Percentiles rank a stretch among this genome's conserved stretches.
Conservation (phyloP, 2,797 vertebrate species). For the Rhinogobio ventralis region DNA sequence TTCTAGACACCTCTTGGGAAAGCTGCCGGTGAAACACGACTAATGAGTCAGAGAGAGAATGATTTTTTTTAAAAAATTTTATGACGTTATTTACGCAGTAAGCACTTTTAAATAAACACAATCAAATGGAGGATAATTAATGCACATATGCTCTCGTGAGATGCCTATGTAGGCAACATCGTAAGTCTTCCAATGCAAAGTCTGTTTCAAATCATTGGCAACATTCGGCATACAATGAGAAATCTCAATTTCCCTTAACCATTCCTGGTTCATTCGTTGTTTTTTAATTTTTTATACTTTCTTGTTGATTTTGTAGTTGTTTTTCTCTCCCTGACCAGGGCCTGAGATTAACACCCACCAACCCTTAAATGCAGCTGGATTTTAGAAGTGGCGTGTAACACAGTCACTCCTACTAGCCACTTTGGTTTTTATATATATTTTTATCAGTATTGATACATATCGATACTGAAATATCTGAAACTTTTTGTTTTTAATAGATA, state of each 20-base stretch:
- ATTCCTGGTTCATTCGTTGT: not conserved
- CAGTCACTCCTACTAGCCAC: no score
- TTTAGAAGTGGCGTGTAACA: no score
- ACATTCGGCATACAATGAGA: not conserved
- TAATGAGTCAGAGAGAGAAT: not conserved
- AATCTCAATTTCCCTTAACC: no score
- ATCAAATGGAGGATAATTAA: not conserved
- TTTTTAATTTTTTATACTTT: not conserved
- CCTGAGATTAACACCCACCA: no score
- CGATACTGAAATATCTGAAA: no score
- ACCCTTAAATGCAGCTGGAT: no score
- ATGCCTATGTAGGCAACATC: not conserved
- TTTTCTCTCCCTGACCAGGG: not conserved
- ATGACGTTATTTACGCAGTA: not conserved
- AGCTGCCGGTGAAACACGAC: not conserved
- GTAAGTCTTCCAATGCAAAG: not conserved
- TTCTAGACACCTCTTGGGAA: slow-evolving; percentile 12
- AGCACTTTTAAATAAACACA: slow-evolving; percentile 1
- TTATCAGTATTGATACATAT: no score
- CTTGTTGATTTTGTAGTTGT: no score
- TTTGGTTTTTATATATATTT: no score
- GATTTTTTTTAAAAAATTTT: no score
- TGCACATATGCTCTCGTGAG: not conserved
- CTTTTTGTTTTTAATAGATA: no score
- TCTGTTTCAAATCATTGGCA: not conserved